Conservation (phyloP, 2,797 vertebrate genomes). For the Chrosomus eos region DNA sequence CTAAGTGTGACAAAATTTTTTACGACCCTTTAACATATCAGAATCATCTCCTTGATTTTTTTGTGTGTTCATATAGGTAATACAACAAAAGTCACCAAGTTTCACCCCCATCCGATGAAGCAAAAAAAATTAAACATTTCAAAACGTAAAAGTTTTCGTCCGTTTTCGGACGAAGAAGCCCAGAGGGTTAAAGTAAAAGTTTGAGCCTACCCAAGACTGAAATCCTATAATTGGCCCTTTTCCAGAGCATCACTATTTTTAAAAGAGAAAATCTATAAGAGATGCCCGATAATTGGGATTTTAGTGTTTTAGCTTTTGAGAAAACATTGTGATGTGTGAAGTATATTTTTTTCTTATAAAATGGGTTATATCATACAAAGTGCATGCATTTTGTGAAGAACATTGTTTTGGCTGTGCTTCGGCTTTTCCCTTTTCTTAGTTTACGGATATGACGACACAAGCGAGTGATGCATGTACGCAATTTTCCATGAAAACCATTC, state of each 20-base stretch:
- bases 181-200: neutral
- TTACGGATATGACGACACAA: no score
- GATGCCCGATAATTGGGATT: neutral
- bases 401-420: neutral
- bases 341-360: neutral
- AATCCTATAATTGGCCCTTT: neutral
- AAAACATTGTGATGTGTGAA: neutral
- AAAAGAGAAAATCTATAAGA: neutral
- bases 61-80: no score
- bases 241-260: neutral
- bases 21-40: no score
- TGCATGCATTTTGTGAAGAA: neutral
- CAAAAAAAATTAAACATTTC: no score
- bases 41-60: no score
- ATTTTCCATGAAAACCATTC: no score
- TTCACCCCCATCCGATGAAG: no score
- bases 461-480: no score
- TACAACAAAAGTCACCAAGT: no score
- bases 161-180: no score
- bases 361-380: neutral
- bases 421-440: neutral
- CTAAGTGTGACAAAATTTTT: no score
- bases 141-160: no score
- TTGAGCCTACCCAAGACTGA: neutral
- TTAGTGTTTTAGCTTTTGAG: neutral